These are phyloP conservation scores for Mormyrus proboscirostris DNA, from an alignment of 2,797 vertebrate genomes.

Conservation along the genomic window DNA sequence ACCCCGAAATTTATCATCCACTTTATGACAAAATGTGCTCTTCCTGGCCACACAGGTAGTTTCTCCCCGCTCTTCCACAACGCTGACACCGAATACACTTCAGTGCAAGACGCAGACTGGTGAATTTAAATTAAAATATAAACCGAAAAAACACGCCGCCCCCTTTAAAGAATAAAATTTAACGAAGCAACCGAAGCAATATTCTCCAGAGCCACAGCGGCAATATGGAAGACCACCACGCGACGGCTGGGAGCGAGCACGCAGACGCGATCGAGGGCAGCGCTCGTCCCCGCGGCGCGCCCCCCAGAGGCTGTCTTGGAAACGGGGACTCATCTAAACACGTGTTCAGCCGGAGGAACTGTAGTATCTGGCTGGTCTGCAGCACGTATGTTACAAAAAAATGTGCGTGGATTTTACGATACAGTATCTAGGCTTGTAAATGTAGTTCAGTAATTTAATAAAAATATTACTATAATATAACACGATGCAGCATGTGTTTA, in stretches of 20 bases:
- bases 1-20: slow-evolving; percentile 21
- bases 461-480: not conserved
- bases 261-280: not conserved
- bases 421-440: not conserved
- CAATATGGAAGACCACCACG: slow-evolving; percentile 69
- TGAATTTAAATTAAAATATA: slow-evolving; percentile 20
- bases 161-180: slow-evolving; percentile 8
- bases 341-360: not conserved
- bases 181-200: not conserved
- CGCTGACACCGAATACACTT: slow-evolving; percentile 14
- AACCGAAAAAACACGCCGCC: not conserved
- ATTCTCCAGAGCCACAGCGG: slow-evolving; percentile 34
- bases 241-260: slow-evolving; percentile 52
- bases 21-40: not conserved
- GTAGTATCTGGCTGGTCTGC: not conserved
- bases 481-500: not conserved
- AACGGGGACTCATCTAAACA: not conserved
- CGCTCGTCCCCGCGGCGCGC: not conserved
- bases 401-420: not conserved
- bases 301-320: not conserved
- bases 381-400: not conserved
- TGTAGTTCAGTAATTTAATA: not conserved
- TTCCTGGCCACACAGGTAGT: not conserved
- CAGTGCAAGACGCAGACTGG: slow-evolving; percentile 14
- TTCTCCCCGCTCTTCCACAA: slow-evolving; percentile 7